Evolutionary conservation across 1,140 invertebrate genomes (phyloP), one percentile per base, ranked within the genome.

Genomic region (Pararge aegeria): DNA sequence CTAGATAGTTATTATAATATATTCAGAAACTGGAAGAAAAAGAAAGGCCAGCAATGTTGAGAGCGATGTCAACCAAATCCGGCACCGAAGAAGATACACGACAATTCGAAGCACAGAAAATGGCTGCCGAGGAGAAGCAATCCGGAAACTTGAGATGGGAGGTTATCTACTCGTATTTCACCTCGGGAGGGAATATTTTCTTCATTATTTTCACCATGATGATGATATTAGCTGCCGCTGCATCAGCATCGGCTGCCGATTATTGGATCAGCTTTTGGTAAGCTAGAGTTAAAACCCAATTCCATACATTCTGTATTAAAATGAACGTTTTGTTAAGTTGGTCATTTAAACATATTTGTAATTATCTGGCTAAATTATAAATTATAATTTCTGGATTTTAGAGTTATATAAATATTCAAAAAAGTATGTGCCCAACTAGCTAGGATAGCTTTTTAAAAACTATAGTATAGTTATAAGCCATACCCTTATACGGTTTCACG

Each of bases 191-290:
- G 5, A 90, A 84, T 13, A 61, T 81, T n/a, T 78, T 78, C 1
- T 85, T 80, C 38, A 67, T 92, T 1, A 38, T 92, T 0, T 62
- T 91, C 1, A 73, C 83, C 1, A 68, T 92, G 3, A 10, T 87
- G 81, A n/a, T 87, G 86, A 61, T 79, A 74, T 15, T 92, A 16
- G 49, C 92, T 5, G 88, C 92, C 5, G 90, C 93, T 27, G 72
- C 83, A 1, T 73, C 81, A 5, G 91, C 87, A 6, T 93, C 90
- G 34, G 90, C 89, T 0, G 92, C 90, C 21, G 95, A 96, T 80
- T 95, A 93, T 68, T 96, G 94, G 94, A 80, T 95, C 0, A 93
- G 93, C 18, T 92, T 92, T 55, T 96, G 95, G 95, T 91, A 76
- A 76, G 54, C n/a, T 18, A 9, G 15, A n/a, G n/a, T n/a, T 3